Evolutionary conservation across 2,797 vertebrate genomes (phyloP).

Genomic region (Acanthurus leucopareius): DNA sequence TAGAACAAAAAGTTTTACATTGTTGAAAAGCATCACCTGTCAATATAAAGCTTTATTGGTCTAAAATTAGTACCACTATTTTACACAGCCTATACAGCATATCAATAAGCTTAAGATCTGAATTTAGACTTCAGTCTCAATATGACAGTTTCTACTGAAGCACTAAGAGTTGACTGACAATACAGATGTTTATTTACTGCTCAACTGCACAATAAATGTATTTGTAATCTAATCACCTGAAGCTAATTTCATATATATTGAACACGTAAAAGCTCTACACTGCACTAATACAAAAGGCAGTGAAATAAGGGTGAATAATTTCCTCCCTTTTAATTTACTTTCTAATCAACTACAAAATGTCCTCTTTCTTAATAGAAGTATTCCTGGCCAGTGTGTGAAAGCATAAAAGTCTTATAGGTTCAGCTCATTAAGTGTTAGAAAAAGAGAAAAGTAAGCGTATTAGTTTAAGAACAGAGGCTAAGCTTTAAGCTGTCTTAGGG

Average conservation of each 20-base stretch:
- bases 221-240: slow-evolving; percentile 24
- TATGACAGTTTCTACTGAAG: slow-evolving; percentile 21
- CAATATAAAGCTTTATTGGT: slow-evolving; percentile 21
- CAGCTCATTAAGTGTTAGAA: not conserved
- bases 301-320: slow-evolving; percentile 11
- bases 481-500: not conserved
- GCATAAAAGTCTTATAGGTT: slow-evolving; percentile 11
- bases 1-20: not conserved
- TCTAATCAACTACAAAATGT: slow-evolving; percentile 8
- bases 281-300: not conserved
- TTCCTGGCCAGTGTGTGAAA: not conserved
- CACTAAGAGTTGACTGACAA: slow-evolving; percentile 21
- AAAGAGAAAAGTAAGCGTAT: too few relatives aligned
- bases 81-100: slow-evolving; percentile 6
- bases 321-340: slow-evolving; percentile 21
- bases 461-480: not conserved
- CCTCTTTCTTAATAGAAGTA: not conserved
- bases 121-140: slow-evolving; percentile 12
- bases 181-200: slow-evolving; percentile 28
- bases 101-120: slow-evolving; percentile 9
- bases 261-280: slow-evolving; percentile 7
- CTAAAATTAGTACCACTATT: slow-evolving; percentile 19
- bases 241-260: slow-evolving; percentile 29
- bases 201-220: slow-evolving; percentile 20
- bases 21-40: slow-evolving; percentile 16